phyloP scores from a whole-genome alignment of 2,113 vertebrate species.

The Megaceryle maxima region DNA sequence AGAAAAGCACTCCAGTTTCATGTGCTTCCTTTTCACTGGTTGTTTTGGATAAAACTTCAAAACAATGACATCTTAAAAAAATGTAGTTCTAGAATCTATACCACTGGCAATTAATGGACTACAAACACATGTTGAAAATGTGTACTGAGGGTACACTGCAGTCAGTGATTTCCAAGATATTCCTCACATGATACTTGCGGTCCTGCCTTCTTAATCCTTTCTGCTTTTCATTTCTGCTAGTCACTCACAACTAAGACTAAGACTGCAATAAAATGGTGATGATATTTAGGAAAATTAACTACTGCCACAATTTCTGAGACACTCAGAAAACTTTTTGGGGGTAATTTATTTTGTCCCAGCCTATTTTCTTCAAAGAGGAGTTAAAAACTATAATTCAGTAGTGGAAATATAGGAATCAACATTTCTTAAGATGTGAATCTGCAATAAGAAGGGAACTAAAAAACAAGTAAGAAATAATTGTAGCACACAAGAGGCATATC shows the following conservation, averaged over 20 bases:
- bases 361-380: neutral
- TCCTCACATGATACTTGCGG: neutral
- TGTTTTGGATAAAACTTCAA: slow-evolving; percentile 55
- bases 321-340: no score
- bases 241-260: neutral
- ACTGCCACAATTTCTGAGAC: neutral
- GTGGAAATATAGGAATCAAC: neutral
- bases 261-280: neutral
- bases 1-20: slow-evolving; percentile 20
- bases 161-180: slow-evolving; percentile 41
- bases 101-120: slow-evolving; percentile 40
- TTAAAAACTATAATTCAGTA: neutral
- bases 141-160: slow-evolving; percentile 3
- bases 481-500: neutral
- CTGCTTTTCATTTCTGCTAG: slow-evolving; percentile 46
- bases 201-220: slow-evolving; percentile 9
- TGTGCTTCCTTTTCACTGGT: slow-evolving; percentile 30
- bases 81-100: slow-evolving; percentile 5
- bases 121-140: slow-evolving; percentile 49
- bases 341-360: neutral
- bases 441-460: neutral
- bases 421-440: neutral
- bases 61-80: slow-evolving; percentile 16
- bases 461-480: neutral
- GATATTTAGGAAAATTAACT: neutral